Percentiles rank a stretch among this genome's conserved stretches.
phyloP scores from a whole-genome alignment of 2,113 vertebrate species.

The Protomyctophum bolini region DNA sequence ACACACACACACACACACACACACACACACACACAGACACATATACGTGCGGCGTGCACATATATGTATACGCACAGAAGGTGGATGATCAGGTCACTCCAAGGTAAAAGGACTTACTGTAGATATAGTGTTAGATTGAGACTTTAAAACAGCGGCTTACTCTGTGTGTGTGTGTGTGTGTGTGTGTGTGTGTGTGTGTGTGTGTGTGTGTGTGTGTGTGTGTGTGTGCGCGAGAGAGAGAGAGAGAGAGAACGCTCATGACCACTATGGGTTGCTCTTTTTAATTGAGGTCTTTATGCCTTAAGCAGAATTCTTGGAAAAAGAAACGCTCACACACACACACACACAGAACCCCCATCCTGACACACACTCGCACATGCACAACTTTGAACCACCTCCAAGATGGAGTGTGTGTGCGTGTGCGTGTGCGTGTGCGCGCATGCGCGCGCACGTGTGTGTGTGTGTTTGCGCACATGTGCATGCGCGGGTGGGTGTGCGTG shows the following conservation, averaged over 20 bases:
- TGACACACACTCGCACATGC: slow-evolving; percentile 32
- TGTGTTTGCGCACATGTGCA: no score
- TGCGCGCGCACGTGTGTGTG: no score
- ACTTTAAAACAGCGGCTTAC: slow-evolving; percentile 40
- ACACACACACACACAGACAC: slow-evolving; percentile 42
- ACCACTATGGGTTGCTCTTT: slow-evolving; percentile 62
- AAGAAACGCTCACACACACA: slow-evolving; percentile 47
- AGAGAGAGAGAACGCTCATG: slow-evolving; percentile 38
- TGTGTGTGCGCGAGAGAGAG: not conserved
- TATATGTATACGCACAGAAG: slow-evolving; percentile 26
- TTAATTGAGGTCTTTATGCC: slow-evolving; percentile 74
- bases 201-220: not conserved
- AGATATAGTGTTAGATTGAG: slow-evolving; percentile 74
- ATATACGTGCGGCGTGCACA: not conserved
- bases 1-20: slow-evolving; percentile 28
- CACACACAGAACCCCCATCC: slow-evolving; percentile 22
- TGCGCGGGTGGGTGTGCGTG: not conserved
- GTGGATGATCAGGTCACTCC: slow-evolving; percentile 74
- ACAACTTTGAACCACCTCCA: not conserved
- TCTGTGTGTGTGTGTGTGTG: slow-evolving; percentile 18
- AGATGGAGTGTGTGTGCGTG: no score
- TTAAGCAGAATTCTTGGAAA: slow-evolving; percentile 63
- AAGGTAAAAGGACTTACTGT: slow-evolving; percentile 72
- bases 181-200: slow-evolving; percentile 13
- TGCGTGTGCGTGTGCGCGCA: no score